Conservation (phyloP, 2,888 invertebrate genomes). For the Acleris literana region DNA sequence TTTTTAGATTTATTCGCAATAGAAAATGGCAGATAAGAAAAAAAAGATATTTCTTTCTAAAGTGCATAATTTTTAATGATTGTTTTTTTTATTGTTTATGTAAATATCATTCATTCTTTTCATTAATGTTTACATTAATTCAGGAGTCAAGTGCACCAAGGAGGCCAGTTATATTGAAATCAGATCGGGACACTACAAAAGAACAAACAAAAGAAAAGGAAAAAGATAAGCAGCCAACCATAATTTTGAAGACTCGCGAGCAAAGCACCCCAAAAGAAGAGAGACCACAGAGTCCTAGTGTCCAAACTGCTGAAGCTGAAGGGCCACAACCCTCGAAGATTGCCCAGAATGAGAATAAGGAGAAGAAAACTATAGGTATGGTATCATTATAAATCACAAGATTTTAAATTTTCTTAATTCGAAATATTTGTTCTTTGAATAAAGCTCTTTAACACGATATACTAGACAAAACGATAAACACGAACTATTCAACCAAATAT, state of each 20-base stretch:
- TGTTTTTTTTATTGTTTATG: background rate
- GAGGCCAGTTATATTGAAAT: constrained; percentile 76
- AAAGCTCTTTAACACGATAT: too few relatives aligned
- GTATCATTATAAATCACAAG: background rate
- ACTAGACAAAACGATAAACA: too few relatives aligned
- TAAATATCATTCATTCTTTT: too few relatives aligned
- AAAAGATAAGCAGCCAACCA: constrained; percentile 85
- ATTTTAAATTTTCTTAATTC: background rate
- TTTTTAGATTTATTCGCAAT: constrained; percentile 7
- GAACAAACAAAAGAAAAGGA: constrained; percentile 70
- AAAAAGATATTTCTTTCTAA: constrained; percentile 75
- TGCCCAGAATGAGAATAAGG: constrained; percentile 81
- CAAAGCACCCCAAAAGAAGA: constrained; percentile 80
- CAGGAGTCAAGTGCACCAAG: constrained; percentile 66
- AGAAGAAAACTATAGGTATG: constrained; percentile 64
- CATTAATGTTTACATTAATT: constrained; percentile 34
- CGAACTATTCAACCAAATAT: too few relatives aligned
- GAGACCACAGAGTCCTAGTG: constrained; percentile 85
- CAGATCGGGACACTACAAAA: constrained; percentile 70
- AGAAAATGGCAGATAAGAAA: constrained; percentile 73
- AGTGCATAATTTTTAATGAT: constrained; percentile 44
- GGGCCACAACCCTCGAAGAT: constrained; percentile 70
- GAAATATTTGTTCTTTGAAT: too few relatives aligned
- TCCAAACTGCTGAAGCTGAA: constrained; percentile 62
- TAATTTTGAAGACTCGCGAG: constrained; percentile 87